These are phyloP conservation scores for Cephalopterus ornatus DNA, from an alignment of 2,113 vertebrate genomes.

Conservation along the genomic window DNA sequence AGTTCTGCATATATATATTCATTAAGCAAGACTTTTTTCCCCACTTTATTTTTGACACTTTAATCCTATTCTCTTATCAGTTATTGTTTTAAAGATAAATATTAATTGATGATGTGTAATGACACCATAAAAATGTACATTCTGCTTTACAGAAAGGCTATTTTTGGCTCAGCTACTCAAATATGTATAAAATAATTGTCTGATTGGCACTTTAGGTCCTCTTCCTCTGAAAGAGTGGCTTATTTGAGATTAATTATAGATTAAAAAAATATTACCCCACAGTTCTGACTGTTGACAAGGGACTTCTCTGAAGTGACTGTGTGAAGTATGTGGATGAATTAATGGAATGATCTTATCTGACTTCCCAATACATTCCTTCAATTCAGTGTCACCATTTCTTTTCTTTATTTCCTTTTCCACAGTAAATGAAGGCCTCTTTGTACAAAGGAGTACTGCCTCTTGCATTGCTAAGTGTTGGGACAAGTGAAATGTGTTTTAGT, in stretches of 20 bases:
- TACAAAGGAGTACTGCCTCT: not conserved
- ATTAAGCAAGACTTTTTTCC: not conserved
- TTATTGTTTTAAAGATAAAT: conserved; percentile 38
- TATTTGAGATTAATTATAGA: conserved; percentile 29
- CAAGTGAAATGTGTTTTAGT: not conserved
- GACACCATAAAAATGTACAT: not conserved
- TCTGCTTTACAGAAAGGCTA: not conserved
- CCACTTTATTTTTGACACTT: not conserved
- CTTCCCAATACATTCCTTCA: not conserved
- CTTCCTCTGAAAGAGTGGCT: not conserved
- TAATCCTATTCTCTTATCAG: not conserved
- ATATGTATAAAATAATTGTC: not conserved
- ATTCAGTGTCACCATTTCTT: not conserved
- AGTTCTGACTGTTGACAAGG: not conserved
- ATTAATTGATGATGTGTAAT: not conserved
- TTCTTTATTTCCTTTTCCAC: not conserved
- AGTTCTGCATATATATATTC: not conserved
- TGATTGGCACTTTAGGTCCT: not conserved
- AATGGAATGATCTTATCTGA: conserved; percentile 15
- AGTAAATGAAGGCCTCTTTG: not conserved
- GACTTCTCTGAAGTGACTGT: not conserved
- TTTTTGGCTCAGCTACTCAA: not conserved
- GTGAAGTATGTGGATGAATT: not conserved
- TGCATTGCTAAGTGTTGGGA: not conserved
- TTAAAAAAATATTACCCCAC: not conserved